phyloP scores from a whole-genome alignment of 1,140 invertebrate genomes.

The Pseudomyrmex dendroicus region DNA sequence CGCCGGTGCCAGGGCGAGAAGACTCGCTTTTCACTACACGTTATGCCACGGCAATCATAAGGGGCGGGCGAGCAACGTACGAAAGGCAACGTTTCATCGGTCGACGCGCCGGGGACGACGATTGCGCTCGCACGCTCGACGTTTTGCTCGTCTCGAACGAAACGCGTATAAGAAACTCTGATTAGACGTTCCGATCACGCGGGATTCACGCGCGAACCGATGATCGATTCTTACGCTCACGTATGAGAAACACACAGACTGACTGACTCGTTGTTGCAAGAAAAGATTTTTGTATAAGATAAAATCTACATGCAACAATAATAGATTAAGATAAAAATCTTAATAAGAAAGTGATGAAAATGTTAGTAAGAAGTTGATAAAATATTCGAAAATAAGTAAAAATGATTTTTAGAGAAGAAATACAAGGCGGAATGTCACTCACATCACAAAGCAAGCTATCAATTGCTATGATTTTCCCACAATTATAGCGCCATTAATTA shows the following conservation, averaged over 20 bases:
- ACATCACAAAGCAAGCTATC: not conserved
- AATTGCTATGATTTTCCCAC: conserved; percentile 16
- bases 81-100: conserved; percentile 37
- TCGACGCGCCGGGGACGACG: not conserved
- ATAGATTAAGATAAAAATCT: too few relatives aligned
- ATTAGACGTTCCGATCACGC: conserved; percentile 47
- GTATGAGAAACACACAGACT: not conserved
- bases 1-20: conserved; percentile 4
- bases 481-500: conserved; percentile 51
- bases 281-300: too few relatives aligned
- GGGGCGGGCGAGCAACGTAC: conserved; percentile 8
- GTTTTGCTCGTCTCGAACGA: conserved; percentile 13
- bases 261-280: not conserved
- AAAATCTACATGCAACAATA: too few relatives aligned
- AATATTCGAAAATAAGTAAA: not conserved
- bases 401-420: not conserved
- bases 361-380: too few relatives aligned
- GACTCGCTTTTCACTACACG: conserved; percentile 53
- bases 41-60: conserved; percentile 42
- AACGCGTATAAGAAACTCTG: conserved; percentile 21
- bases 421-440: not conserved
- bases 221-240: not conserved
- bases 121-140: conserved; percentile 42
- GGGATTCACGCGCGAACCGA: not conserved
- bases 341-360: too few relatives aligned